Base-by-base conservation (phyloP, 2,797 vertebrate genomes). In the Rhinogobio ventralis region DNA sequence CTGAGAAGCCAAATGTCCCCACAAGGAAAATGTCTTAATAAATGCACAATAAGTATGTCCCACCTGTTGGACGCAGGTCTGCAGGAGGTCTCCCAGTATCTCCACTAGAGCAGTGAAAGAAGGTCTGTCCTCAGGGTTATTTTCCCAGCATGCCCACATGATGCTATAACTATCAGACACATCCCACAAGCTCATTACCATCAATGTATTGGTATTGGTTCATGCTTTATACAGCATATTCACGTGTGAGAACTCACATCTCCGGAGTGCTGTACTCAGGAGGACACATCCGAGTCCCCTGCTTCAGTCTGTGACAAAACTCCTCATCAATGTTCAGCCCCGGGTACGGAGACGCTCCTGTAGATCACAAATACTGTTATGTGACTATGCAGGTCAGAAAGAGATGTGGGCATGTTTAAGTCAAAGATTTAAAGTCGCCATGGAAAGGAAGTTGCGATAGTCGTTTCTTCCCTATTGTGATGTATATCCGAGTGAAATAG, bases 111-210 rank as follows among this genome's bases (percentile, higher is more conserved):
- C 91, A 0, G 94, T 94, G 93, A 99, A 99, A 66, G 95, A 93
- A 36, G 98, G 98, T 87, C 98, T 95, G 71, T 96, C 91, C 0
- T 93, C 93, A 4, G 98, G 96, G 62, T 93, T 92, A 46, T 92
- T 93, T 89, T 93, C 96, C 98, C 98, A 99, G 88, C 98, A 99
- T 62, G 96, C 94, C 92, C 98, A 88, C 97, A 99, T 99, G 71
- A 95, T 97, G 90, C 95, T 95, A 87, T 99, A 99, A 82, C 98
- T 99, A 91, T 84, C 49, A 51, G 45, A 42, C 23, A 77, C 20
- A 60, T 77, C 8, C 33, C 49, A 67, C 45, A 77, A 55, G 36
- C 33, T 19, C 57, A 75, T 20, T 57, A 60, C 20, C 42, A 36
- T 25, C 5, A 33, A 20, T 64, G 53, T 45, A 55, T 28, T 60